A percentile compares a stretch with the other conserved stretches of the same genome.
Evolutionary conservation across 1,140 invertebrate species (phyloP).

Genomic region (Aphis craccivora): DNA sequence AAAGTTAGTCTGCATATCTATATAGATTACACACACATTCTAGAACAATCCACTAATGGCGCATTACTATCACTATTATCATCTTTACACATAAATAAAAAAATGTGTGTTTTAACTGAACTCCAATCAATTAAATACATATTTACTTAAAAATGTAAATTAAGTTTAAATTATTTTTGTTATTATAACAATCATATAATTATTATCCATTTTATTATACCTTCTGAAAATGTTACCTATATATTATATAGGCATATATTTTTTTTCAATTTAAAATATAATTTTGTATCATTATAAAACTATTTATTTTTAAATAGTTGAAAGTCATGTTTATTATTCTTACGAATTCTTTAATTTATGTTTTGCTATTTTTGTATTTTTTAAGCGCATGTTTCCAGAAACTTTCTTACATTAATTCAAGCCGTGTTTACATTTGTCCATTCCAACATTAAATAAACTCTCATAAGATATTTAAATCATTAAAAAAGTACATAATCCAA

Average conservation of each 20-base stretch:
- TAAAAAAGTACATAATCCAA: neutral
- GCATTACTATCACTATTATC: too few species aligned
- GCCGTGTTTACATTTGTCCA: neutral
- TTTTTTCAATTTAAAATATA: neutral
- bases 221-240: too few species aligned
- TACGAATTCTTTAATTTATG: neutral
- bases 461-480: neutral
- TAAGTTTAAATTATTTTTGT: too few species aligned
- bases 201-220: too few species aligned
- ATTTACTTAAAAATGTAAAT: too few species aligned
- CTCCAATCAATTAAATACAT: too few species aligned
- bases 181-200: too few species aligned
- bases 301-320: neutral
- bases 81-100: too few species aligned
- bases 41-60: too few species aligned
- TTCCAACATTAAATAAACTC: neutral
- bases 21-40: neutral
- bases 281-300: neutral
- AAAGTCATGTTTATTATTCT: neutral
- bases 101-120: too few species aligned
- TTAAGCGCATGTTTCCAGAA: neutral
- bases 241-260: neutral
- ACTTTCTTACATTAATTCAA: neutral
- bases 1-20: neutral
- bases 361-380: neutral